These are phyloP conservation scores for Malurus cyaneus DNA, from an alignment of 2,113 vertebrate genomes.

Conservation along the genomic window DNA sequence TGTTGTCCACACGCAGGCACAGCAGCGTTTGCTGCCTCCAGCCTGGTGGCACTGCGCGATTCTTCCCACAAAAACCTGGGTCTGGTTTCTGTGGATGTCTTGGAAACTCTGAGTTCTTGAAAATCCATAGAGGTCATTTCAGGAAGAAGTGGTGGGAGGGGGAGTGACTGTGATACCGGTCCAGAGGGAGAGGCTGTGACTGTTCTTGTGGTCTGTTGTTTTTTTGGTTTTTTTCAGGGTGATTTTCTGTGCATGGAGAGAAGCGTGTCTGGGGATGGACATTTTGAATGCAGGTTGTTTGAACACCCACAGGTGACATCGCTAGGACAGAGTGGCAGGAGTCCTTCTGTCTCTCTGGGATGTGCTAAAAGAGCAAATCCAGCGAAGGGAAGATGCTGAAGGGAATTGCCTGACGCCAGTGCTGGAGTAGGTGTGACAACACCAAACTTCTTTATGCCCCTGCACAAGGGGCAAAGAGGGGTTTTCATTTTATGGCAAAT, in stretches of 20 bases:
- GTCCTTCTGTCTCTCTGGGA: background rate
- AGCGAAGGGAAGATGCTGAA: background rate
- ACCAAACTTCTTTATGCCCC: background rate
- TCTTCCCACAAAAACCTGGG: background rate
- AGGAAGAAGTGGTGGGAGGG: background rate
- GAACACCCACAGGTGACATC: background rate
- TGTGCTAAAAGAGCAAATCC: background rate
- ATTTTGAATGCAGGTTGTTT: background rate
- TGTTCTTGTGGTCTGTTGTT: background rate
- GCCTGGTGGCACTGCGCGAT: background rate
- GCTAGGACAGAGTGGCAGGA: background rate
- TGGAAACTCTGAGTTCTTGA: background rate
- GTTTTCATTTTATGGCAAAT: background rate
- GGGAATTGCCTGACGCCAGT: background rate
- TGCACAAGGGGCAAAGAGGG: background rate
- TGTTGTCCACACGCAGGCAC: background rate
- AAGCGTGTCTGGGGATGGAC: background rate
- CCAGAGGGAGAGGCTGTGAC: background rate
- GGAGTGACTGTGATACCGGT: background rate
- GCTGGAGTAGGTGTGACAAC: background rate
- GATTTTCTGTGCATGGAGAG: background rate
- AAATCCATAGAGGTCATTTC: background rate
- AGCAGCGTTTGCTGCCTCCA: background rate
- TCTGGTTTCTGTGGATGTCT: background rate
- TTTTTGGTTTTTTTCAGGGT: background rate